phyloP scores from a whole-genome alignment of 2,113 vertebrate genomes.

The Daphoenositta chrysoptera region DNA sequence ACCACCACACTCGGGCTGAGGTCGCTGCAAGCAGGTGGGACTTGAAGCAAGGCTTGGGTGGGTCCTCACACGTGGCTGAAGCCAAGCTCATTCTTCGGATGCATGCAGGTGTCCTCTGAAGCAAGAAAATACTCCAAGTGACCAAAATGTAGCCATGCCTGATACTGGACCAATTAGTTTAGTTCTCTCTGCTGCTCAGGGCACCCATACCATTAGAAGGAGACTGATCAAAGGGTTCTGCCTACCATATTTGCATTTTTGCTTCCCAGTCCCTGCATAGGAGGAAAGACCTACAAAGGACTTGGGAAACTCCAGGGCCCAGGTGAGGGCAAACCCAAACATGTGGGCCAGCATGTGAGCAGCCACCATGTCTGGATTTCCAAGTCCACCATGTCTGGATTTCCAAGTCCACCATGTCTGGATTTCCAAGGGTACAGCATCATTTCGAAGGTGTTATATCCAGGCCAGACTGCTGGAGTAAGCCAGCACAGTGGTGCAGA shows the following conservation, averaged over 20 bases:
- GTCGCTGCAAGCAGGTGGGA: not conserved
- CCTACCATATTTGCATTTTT: not conserved
- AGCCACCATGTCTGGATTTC: not conserved
- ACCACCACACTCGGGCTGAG: rapidly evolving
- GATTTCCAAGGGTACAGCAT: not conserved
- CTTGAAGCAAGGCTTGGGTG: not conserved
- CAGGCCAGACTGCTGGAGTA: not conserved
- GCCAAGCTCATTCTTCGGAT: not conserved
- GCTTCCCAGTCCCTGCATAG: not conserved
- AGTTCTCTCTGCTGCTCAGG: not conserved
- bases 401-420: not conserved
- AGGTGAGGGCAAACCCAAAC: not conserved
- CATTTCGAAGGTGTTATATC: not conserved
- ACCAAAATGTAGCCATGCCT: not conserved
- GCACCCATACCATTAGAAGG: not conserved
- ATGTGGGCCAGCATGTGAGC: rapidly evolving
- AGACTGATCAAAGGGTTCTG: not conserved
- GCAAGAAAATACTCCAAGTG: too few species aligned
- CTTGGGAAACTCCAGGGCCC: not conserved
- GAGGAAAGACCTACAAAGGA: not conserved
- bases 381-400: not conserved
- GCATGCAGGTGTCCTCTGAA: not conserved
- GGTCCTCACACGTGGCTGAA: not conserved
- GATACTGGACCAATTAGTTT: not conserved
- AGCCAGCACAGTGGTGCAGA: not conserved